Conservation (phyloP, 1,140 invertebrate genomes). For the Phymorhynchus buccinoides region DNA sequence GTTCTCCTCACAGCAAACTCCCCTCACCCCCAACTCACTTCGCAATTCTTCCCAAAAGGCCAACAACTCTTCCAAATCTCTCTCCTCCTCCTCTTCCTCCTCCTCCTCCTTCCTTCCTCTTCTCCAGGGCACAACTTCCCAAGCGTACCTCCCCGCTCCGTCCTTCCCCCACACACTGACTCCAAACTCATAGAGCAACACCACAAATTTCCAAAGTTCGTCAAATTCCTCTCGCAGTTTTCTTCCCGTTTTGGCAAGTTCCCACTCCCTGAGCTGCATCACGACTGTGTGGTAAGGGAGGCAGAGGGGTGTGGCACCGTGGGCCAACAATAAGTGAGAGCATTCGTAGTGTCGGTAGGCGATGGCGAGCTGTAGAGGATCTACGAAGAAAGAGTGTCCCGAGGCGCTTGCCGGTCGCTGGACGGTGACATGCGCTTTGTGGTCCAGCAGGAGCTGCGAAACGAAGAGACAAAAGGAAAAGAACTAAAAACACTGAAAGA, state of each 20-base stretch:
- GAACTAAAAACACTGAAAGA: neutral
- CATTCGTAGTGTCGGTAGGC: slow-evolving; percentile 45
- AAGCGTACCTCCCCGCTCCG: slow-evolving; percentile 19
- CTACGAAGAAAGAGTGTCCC: neutral
- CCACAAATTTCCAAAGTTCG: slow-evolving; percentile 24
- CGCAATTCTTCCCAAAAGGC: neutral
- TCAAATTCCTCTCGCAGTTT: too few relatives aligned
- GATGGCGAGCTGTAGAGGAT: slow-evolving; percentile 37
- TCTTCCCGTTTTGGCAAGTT: too few relatives aligned
- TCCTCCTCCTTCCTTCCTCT: neutral
- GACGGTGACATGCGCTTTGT: neutral
- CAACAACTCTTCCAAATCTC: neutral
- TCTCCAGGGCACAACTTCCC: slow-evolving; percentile 23
- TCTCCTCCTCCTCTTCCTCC: neutral
- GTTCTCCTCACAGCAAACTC: too few relatives aligned
- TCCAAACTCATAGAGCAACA: slow-evolving; percentile 47
- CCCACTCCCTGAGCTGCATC: too few relatives aligned
- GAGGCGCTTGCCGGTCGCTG: neutral
- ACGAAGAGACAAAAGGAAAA: neutral
- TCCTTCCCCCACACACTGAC: slow-evolving; percentile 26
- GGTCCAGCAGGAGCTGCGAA: slow-evolving; percentile 30
- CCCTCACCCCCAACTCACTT: too few relatives aligned
- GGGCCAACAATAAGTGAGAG: slow-evolving; percentile 34
- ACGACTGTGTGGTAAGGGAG: slow-evolving; percentile 39
- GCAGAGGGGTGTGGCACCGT: neutral